Conservation (phyloP, 1,140 invertebrate species). For the Paraescarpia echinospica region DNA sequence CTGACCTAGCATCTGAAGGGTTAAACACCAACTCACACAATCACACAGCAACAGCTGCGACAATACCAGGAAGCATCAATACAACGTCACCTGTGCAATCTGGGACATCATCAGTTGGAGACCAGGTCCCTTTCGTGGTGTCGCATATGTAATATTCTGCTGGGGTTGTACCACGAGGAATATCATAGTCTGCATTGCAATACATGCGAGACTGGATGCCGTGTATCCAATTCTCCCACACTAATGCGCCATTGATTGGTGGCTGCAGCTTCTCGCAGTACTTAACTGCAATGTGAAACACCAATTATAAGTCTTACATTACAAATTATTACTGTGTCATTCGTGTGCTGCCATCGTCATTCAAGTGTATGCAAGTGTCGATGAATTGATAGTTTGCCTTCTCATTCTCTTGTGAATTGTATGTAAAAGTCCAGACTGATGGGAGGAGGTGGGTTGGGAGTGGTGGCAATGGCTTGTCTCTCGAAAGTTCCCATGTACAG, state of each 20-base stretch:
- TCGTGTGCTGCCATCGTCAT: neutral
- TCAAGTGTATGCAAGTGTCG: no score
- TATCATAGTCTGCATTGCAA: neutral
- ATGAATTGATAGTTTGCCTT: no score
- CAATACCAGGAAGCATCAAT: neutral
- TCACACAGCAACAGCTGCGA: neutral
- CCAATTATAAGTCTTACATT: neutral
- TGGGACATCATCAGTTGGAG: neutral
- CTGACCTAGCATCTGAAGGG: no score
- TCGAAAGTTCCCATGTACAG: no score
- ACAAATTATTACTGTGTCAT: conserved; percentile 7
- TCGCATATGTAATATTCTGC: neutral
- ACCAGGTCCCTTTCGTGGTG: neutral
- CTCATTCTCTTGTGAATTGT: no score
- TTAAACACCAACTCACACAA: neutral
- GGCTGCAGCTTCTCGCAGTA: neutral
- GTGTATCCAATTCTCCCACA: neutral
- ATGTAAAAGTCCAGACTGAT: neutral
- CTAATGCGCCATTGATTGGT: neutral
- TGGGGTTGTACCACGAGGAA: neutral
- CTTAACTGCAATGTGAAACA: neutral
- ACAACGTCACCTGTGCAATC: neutral
- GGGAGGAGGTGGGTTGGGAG: no score
- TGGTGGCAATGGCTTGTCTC: no score
- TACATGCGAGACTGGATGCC: neutral